phyloP scores from a whole-genome alignment of 2,113 vertebrate genomes.

The Psophia crepitans region DNA sequence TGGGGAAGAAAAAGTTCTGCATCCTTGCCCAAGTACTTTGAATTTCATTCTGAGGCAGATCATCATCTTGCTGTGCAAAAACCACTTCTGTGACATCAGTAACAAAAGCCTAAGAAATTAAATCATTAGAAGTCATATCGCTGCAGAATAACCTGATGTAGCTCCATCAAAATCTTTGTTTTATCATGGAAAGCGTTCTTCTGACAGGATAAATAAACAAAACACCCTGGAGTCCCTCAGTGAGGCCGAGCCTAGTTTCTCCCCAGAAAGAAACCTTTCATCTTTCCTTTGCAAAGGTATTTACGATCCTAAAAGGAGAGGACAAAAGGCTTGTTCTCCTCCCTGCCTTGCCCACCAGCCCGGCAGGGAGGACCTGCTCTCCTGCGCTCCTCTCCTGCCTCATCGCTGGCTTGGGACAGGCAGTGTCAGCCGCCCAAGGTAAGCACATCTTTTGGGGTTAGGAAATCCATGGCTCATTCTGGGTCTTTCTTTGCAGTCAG shows the following conservation, averaged over 20 bases:
- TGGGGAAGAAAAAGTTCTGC: not conserved
- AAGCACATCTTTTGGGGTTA: not conserved
- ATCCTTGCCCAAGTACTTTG: not conserved
- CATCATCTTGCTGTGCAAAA: not conserved
- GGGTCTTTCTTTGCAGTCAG: not conserved
- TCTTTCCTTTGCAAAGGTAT: not conserved
- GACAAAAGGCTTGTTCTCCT: not conserved
- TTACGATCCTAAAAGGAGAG: not conserved
- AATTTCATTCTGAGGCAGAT: not conserved
- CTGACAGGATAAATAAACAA: not conserved
- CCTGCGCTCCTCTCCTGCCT: rapidly evolving
- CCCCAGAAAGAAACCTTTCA: not conserved
- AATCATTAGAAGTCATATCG: not conserved
- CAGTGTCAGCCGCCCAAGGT: rapidly evolving
- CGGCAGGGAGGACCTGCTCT: not conserved
- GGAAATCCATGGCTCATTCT: not conserved
- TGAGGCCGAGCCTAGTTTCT: not conserved
- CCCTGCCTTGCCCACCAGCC: not conserved
- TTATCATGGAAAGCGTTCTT: not conserved
- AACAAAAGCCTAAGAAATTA: not conserved
- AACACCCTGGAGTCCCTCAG: not conserved
- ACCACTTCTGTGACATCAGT: not conserved
- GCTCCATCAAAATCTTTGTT: not conserved
- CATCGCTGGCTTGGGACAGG: not conserved
- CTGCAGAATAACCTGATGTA: not conserved